Evolutionary conservation across 2,113 vertebrate species (phyloP), one percentile per base, ranked within the genome.

Genomic region (Bagarius yarrelli): DNA sequence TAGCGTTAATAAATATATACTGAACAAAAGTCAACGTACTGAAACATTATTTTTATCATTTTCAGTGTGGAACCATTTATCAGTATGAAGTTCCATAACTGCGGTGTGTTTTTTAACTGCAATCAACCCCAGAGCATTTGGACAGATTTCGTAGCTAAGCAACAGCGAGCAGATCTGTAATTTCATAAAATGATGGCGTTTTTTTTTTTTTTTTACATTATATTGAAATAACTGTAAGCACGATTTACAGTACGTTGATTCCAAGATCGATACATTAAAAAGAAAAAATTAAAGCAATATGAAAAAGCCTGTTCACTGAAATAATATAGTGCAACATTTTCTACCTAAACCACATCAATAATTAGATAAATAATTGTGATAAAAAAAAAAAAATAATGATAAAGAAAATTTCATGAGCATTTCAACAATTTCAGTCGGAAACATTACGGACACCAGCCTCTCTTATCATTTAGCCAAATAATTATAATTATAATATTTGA

Each of bases 1-100:
- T 30, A 19, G 40, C 30, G 23, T 76, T 25, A 27, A 61, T 47
- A 36, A 36, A 18, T 19, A 74, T 25, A 34, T 56, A 30, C 25
- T 75, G 55, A 23, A 36, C 23, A 40, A 75, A 59, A 57, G 11
- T 75, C 25, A 23, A 59, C 21, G 23, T 56, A n/a, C 2, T 47
- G 23, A 60, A 60, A 47, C n/a, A 61, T 6, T 18, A 6, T 8
- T 40, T n/a, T 23, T 60, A 64, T 6, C 1, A 34, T 66, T 78
- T 64, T 25, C 61, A 78, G 5, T 55, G 36, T 34, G 66, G 76
- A 64, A 75, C n/a, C 13, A 59, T 44, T 59, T 23, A 56, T 23
- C 1, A 71, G 15, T 18, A 27, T 18, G 25, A 40, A 14, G 23
- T 40, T 50, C 36, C 40, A 47, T 15, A 47, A 70, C 9, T n/a